A percentile compares a stretch with the other conserved stretches of the same genome.
These are phyloP conservation scores for Gadus chalcogrammus DNA, from an alignment of 2,113 vertebrate species.

Conservation along the genomic window DNA sequence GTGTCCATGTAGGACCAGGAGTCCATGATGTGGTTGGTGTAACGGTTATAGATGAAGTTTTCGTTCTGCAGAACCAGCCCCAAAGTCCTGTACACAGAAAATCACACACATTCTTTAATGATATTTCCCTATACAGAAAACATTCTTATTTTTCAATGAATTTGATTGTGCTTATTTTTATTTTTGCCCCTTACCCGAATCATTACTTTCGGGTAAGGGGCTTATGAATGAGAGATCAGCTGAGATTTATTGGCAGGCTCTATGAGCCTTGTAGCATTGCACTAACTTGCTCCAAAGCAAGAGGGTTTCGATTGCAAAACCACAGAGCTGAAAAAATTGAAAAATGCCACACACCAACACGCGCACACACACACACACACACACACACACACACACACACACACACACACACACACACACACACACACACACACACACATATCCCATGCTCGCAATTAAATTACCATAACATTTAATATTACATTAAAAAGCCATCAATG, in stretches of 20 bases:
- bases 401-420: neutral
- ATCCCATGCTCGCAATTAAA: no score
- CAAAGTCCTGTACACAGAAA: conserved; percentile 79
- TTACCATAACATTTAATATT: no score
- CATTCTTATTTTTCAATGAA: no score
- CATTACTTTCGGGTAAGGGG: neutral
- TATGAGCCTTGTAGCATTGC: conserved; percentile 29
- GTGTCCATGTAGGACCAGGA: conserved; percentile 88
- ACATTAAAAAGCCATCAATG: no score
- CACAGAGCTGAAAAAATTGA: conserved; percentile 33
- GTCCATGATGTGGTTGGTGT: conserved; percentile 80
- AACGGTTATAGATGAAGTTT: conserved; percentile 83
- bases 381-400: conserved; percentile 7
- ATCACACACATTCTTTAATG: neutral
- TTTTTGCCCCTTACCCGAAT: neutral
- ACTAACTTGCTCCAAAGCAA: conserved; percentile 60
- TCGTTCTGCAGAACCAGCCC: conserved; percentile 88
- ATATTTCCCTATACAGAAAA: neutral
- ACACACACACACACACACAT: conserved; percentile 1
- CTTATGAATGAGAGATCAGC: conserved; percentile 2
- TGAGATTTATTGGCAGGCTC: conserved; percentile 9
- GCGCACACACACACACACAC: conserved; percentile 7
- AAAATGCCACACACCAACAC: neutral
- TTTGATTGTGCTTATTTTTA: neutral
- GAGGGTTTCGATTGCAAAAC: conserved; percentile 72